Conservation (phyloP, 2,113 vertebrate genomes). For the Azemiops feae region DNA sequence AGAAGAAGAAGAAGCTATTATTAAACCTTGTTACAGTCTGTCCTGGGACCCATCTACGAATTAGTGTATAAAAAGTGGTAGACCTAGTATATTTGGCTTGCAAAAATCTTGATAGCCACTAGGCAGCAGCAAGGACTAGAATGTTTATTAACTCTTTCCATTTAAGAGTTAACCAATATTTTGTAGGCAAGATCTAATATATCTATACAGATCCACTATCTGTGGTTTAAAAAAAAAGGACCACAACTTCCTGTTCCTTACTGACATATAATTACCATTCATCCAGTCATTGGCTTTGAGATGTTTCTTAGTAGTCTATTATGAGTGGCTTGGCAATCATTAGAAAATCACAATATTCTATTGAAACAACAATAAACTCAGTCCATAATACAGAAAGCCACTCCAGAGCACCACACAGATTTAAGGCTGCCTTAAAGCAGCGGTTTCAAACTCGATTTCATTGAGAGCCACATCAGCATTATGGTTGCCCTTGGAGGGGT, state of each 20-base stretch:
- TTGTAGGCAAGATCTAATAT: not conserved
- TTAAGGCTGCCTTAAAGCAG: not conserved
- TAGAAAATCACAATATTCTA: not conserved
- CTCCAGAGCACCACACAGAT: not conserved
- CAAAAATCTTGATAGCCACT: not conserved
- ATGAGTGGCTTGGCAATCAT: not conserved
- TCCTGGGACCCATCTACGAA: not conserved
- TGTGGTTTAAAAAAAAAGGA: not conserved
- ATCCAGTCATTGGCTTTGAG: not conserved
- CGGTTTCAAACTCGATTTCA: too few species aligned
- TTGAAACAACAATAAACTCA: not conserved
- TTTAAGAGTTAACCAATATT: not conserved
- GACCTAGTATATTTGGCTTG: not conserved
- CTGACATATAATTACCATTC: not conserved
- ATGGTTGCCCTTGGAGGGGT: too few species aligned
- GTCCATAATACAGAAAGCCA: not conserved
- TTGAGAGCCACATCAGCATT: too few species aligned
- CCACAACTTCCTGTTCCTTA: not conserved
- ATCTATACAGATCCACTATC: not conserved
- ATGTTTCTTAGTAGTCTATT: not conserved
- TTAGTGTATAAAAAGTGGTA: not conserved
- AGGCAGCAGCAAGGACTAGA: not conserved
- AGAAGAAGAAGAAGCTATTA: too few species aligned
- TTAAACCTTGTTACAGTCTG: not conserved
- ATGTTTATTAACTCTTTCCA: not conserved